These are phyloP conservation scores for Bothrops alternatus DNA, from an alignment of 2,797 vertebrate genomes.

Conservation along the genomic window DNA sequence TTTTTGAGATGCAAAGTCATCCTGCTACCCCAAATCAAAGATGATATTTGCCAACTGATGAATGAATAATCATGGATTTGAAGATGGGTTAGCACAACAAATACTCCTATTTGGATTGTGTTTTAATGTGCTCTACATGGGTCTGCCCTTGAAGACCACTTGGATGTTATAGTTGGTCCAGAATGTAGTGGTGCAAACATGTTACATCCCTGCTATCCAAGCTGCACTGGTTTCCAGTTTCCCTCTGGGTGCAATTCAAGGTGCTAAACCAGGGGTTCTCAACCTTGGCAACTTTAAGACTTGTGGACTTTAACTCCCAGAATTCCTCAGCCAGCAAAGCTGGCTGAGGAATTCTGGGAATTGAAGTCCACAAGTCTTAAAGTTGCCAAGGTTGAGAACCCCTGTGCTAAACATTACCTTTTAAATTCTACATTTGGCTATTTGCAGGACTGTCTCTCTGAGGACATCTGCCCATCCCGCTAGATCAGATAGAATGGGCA, in stretches of 20 bases:
- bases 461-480: no score
- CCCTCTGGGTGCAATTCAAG: neutral
- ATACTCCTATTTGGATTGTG: neutral
- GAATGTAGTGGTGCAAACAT: neutral
- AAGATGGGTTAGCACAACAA: neutral
- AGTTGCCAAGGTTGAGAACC: no score
- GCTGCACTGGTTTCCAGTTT: neutral
- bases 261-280: no score
- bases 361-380: no score
- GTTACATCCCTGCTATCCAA: neutral
- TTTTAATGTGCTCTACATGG: neutral
- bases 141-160: neutral
- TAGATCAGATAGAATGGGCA: neutral
- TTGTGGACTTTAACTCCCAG: no score
- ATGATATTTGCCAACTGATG: neutral
- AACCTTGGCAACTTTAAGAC: no score
- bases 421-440: neutral
- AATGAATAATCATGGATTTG: neutral
- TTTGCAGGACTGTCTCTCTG: neutral
- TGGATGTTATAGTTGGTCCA: neutral
- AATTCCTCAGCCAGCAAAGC: no score
- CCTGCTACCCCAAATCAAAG: neutral
- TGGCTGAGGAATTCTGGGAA: no score
- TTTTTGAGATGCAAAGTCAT: neutral
- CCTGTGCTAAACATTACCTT: neutral